These are phyloP conservation scores for Rhagonycha fulva DNA, from an alignment of 2,888 invertebrate genomes.

Conservation along the genomic window DNA sequence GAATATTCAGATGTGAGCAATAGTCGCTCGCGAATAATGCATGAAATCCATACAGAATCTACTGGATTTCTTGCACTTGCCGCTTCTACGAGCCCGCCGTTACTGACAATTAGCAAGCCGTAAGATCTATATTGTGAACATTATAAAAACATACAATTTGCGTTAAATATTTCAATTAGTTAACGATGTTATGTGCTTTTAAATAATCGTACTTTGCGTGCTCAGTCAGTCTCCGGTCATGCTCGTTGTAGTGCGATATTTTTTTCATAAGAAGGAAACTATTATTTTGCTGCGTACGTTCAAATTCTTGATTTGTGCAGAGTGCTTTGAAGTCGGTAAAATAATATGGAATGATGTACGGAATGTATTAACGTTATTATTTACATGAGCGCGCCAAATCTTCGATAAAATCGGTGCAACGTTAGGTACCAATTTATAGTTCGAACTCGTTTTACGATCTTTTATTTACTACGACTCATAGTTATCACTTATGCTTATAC, in stretches of 20 bases:
- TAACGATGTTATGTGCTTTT: constrained; percentile 15
- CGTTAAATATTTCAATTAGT: constrained; percentile 10
- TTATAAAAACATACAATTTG: constrained; percentile 29
- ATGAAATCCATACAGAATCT: constrained; percentile 26
- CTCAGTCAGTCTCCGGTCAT: constrained; percentile 40
- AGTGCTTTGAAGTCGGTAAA: constrained; percentile 50
- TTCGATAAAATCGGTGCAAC: constrained; percentile 19
- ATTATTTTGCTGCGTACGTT: constrained; percentile 47
- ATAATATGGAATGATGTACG: constrained; percentile 45
- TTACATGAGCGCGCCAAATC: constrained; percentile 40
- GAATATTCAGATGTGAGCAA: constrained; percentile 58
- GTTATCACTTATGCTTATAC: constrained; percentile 42
- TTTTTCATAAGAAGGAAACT: constrained; percentile 49
- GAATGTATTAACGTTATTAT: constrained; percentile 43
- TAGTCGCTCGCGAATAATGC: constrained; percentile 43
- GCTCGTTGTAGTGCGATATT: constrained; percentile 38
- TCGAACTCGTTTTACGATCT: constrained; percentile 34
- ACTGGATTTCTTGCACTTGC: constrained; percentile 39
- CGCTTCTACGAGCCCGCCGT: constrained; percentile 52
- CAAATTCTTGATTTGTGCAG: constrained; percentile 52
- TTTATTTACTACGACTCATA: constrained; percentile 33
- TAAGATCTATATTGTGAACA: constrained; percentile 37
- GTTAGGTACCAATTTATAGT: constrained; percentile 27
- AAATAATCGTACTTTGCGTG: constrained; percentile 24
- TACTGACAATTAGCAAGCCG: constrained; percentile 51